Evolutionary conservation across 2,113 vertebrate species (phyloP), one percentile per base, ranked within the genome.

Genomic region (Pomatorhinus ruficollis): DNA sequence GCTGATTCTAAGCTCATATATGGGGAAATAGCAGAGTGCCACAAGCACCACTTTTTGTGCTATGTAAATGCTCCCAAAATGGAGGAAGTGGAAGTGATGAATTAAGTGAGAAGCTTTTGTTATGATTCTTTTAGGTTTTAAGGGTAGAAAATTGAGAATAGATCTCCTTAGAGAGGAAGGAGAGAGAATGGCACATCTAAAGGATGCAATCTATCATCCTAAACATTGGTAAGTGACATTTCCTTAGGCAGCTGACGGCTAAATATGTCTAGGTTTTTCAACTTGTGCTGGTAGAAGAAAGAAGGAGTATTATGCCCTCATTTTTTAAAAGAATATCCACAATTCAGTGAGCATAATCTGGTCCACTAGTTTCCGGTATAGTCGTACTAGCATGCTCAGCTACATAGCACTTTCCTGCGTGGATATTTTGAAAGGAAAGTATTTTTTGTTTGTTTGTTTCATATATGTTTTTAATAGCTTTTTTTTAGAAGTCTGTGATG

Each of bases 81-180:
- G 76, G 64, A 96, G 93, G 83, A 95, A 92, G 63, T 79, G 54
- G 75, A 94, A 83, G 72, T 96, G 96, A 96, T 95, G 53, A 92
- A 97, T 96, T 78, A 94, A 96, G 90, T 96, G 96, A 95, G 88
- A 93, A 89, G 76, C 80, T 94, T 96, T 93, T 96, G 92, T 95
- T 92, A 96, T 96, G 95, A 94, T 93, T 97, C 90, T 94, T 97
- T 88, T 78, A 95, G 92, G 90, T 86, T 95, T 96, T 96, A 95
- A 92, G 87, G 54, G 71, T 93, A 89, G 95, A 96, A 97, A 94
- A 86, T 77, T 90, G 95, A 95, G 95, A 96, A 95, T 95, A 92
- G 52, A 96, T 95, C 89, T 96, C 92, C 95, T 95, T 78, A 78
- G 92, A 94, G 95, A 96, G 93, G 93, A 95, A 96, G 61, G 74